Evolutionary conservation across 2,113 vertebrate genomes (phyloP).

Genomic region (Panthera leo): DNA sequence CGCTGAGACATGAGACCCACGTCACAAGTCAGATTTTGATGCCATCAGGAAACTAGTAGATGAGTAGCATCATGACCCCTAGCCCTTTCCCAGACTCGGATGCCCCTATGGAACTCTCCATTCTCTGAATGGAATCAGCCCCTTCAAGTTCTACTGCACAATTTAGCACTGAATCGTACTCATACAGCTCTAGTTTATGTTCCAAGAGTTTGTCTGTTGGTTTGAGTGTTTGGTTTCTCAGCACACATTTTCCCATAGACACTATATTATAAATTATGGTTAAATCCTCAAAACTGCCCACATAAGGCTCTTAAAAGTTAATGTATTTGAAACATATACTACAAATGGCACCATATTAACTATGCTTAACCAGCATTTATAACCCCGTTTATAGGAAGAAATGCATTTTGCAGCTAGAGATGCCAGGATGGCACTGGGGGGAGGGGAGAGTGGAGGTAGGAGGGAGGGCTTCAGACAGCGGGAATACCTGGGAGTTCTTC

Average conservation of each 20-base stretch:
- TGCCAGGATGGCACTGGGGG: background rate
- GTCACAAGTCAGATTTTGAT: background rate
- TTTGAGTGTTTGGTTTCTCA: slow-evolving; percentile 32
- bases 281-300: slow-evolving; percentile 66
- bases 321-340: slow-evolving; percentile 64
- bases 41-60: background rate
- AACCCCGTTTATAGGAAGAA: background rate
- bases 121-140: background rate
- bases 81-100: background rate
- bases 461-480: background rate
- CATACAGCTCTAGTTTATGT: background rate
- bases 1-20: background rate
- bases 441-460: background rate
- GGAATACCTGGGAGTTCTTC: background rate
- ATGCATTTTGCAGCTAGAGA: slow-evolving; percentile 33
- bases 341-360: slow-evolving; percentile 33
- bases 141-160: background rate
- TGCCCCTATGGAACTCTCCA: background rate
- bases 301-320: slow-evolving; percentile 62
- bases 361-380: slow-evolving; percentile 32
- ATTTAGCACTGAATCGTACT: background rate
- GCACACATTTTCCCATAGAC: slow-evolving; percentile 47
- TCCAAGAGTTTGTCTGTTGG: slow-evolving; percentile 21
- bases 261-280: slow-evolving; percentile 45
- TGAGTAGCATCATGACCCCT: background rate